Evolutionary conservation across 2,797 vertebrate species (phyloP), one percentile per base, ranked within the genome.

Genomic region (Nasua narica): DNA sequence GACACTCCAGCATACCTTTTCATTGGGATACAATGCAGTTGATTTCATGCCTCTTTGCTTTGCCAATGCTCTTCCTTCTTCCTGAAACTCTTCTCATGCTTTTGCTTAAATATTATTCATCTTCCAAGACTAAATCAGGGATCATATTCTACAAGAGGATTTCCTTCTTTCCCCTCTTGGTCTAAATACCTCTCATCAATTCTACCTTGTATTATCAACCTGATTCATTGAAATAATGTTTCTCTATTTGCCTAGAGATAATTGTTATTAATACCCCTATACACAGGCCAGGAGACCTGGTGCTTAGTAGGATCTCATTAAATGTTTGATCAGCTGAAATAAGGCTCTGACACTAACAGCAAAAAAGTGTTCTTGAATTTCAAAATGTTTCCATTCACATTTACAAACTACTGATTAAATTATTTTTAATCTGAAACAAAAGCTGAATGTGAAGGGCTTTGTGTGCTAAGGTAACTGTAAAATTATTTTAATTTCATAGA

Each of bases 341-440:
- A 76, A 79, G 14, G 6, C 2, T 14, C 50, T 94, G 74, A 37
- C 27, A 84, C 29, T 86, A 85, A 84, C 5, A 35, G n/a, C 19
- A 58, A 76, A 88, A 88, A 65, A 18, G 2, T 78, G 2, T 92
- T 6, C n/a, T 65, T 86, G 58, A 37, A 91, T 93, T 95, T 91
- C 78, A 21, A 76, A 81, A 81, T 85, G 46, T 62, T 94, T 52
- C 13, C 43, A 32, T 78, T 95, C 46, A 37, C 10, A 27, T 43
- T 43, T 52, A 15, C 52, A 16, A 62, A 32, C 16, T 88, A 18
- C 2, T n/a, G 14, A 43, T 93, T 74, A 65, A 87, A 78, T 78
- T 94, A 83, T 65, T 76, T 84, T 72, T 69, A 93, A 95, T 91
- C 40, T 70, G 11, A 90, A 43, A 69, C 32, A 79, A 67, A 91